These are phyloP conservation scores for Trachymyrmex cornetzi DNA, from an alignment of 1,140 invertebrate genomes.

Conservation along the genomic window DNA sequence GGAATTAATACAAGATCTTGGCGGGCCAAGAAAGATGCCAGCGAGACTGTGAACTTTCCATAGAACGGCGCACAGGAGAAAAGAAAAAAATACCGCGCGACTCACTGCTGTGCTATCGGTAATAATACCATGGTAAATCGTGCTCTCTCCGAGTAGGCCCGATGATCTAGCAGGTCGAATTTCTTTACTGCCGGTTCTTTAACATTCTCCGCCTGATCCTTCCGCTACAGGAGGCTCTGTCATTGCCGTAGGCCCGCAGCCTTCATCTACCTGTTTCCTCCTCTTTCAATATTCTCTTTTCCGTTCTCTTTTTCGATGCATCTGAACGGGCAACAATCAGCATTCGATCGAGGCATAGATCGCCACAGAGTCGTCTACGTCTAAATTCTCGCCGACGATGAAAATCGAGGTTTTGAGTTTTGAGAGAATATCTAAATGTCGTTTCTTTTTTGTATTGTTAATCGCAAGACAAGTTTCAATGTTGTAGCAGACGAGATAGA, in stretches of 20 bases:
- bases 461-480: not conserved
- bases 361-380: not conserved
- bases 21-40: not conserved
- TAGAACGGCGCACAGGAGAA: not conserved
- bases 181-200: slow-evolving; percentile 25
- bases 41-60: slow-evolving; percentile 46
- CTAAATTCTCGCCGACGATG: not conserved
- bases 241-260: slow-evolving; percentile 6
- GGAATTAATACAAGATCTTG: slow-evolving; percentile 53
- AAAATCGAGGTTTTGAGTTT: not conserved
- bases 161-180: slow-evolving; percentile 61
- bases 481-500: not conserved
- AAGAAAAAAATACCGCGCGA: slow-evolving; percentile 27
- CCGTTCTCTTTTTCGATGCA: slow-evolving; percentile 37
- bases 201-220: slow-evolving; percentile 15
- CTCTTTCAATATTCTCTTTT: slow-evolving; percentile 32
- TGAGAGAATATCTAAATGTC: not conserved
- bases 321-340: slow-evolving; percentile 11
- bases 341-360: slow-evolving; percentile 25
- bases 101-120: slow-evolving; percentile 30
- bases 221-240: slow-evolving; percentile 15
- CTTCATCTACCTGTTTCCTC: slow-evolving; percentile 41
- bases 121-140: slow-evolving; percentile 56
- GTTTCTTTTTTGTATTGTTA: not conserved
- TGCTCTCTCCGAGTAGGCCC: slow-evolving; percentile 14